phyloP scores from a whole-genome alignment of 2,888 invertebrate species.

The Luperina testacea region DNA sequence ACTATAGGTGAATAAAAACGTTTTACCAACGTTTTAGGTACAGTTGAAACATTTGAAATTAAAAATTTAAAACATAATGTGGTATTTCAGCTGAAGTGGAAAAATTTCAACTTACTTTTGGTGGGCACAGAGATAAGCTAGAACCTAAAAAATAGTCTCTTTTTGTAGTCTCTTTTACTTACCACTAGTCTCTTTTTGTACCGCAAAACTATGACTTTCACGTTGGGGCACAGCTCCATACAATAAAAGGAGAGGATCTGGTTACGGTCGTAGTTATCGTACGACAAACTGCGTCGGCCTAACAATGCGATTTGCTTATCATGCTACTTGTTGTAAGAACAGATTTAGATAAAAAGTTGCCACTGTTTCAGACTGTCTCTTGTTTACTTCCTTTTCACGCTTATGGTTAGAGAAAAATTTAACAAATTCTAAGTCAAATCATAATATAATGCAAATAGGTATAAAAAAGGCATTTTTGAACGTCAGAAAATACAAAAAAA shows the following conservation, averaged over 20 bases:
- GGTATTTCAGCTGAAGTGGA: neutral
- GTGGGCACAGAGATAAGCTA: neutral
- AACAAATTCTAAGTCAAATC: neutral
- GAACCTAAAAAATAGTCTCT: neutral
- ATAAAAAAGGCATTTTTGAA: too few relatives aligned
- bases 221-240: neutral
- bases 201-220: neutral
- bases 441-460: neutral
- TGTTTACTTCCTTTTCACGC: slow-evolving; percentile 1
- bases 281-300: slow-evolving; percentile 19
- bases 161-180: too few relatives aligned
- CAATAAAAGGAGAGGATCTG: slow-evolving; percentile 25
- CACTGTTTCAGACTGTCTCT: slow-evolving; percentile 5
- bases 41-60: neutral
- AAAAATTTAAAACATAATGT: neutral
- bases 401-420: neutral
- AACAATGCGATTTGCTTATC: slow-evolving; percentile 48
- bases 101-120: neutral
- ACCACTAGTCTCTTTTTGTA: neutral
- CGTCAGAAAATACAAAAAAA: neutral
- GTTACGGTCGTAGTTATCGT: slow-evolving; percentile 23
- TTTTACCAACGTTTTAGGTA: too few relatives aligned
- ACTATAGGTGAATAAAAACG: too few relatives aligned
- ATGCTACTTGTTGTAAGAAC: slow-evolving; percentile 6
- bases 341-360: slow-evolving; percentile 40